Conservation (phyloP, 2,888 invertebrate genomes). For the Pogonocherus hispidulus region DNA sequence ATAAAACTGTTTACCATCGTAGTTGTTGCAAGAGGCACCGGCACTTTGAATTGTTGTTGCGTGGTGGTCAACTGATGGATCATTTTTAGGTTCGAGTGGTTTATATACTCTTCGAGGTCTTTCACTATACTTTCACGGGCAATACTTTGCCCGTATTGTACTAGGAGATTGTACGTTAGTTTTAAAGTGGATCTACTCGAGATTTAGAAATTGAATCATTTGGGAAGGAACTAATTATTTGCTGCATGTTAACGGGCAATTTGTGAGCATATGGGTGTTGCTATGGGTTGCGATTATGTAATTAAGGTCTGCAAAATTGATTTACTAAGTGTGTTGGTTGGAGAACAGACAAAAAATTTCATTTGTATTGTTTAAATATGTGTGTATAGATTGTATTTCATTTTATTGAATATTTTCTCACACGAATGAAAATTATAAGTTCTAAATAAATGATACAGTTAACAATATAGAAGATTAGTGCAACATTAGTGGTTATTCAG, state of each 20-base stretch:
- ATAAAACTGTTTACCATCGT: slow-evolving; percentile 65
- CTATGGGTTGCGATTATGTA: neutral
- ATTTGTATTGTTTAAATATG: too few relatives aligned
- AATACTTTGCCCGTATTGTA: too few relatives aligned
- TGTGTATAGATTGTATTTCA: too few relatives aligned
- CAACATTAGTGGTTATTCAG: too few relatives aligned
- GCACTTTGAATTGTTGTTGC: slow-evolving; percentile 50
- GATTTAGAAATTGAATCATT: neutral
- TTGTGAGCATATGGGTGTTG: neutral
- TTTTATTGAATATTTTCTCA: too few relatives aligned
- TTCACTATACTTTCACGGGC: slow-evolving; percentile 61
- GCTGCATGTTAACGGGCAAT: neutral
- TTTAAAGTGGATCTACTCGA: slow-evolving; percentile 12
- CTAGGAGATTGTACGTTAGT: slow-evolving; percentile 35
- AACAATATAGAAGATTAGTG: too few relatives aligned
- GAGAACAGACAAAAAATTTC: too few relatives aligned
- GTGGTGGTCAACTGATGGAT: slow-evolving; percentile 58
- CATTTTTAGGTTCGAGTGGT: slow-evolving; percentile 49
- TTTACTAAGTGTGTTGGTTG: too few relatives aligned
- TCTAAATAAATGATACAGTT: too few relatives aligned
- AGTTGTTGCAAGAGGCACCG: neutral
- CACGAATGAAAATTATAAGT: too few relatives aligned
- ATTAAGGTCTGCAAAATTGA: neutral
- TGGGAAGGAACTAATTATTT: neutral
- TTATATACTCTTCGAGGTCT: slow-evolving; percentile 58